Conservation (phyloP, 1,140 invertebrate species). For the Lethrus apterus region DNA sequence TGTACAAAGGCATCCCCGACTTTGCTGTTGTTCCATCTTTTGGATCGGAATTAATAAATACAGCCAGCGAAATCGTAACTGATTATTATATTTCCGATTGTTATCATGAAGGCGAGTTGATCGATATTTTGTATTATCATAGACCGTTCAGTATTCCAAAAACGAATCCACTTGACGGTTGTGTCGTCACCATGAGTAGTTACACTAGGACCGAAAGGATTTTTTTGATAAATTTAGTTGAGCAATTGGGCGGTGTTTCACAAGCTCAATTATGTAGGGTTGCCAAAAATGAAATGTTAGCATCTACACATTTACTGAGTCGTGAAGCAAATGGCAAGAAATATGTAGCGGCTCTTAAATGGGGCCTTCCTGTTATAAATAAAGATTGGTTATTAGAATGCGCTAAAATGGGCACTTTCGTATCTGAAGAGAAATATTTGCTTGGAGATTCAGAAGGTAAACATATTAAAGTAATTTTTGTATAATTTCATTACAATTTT, state of each 20-base stretch:
- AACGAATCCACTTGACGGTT: slow-evolving; percentile 53
- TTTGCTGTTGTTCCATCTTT: slow-evolving; percentile 49
- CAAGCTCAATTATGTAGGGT: slow-evolving; percentile 58
- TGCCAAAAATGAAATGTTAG: slow-evolving; percentile 44
- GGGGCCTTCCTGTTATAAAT: slow-evolving; percentile 68
- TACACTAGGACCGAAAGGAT: slow-evolving; percentile 62
- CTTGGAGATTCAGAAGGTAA: slow-evolving; percentile 50
- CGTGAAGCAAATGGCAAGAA: slow-evolving; percentile 66
- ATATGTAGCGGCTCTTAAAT: slow-evolving; percentile 75
- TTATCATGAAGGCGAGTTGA: slow-evolving; percentile 49
- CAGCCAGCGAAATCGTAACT: slow-evolving; percentile 49
- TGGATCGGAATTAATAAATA: slow-evolving; percentile 27
- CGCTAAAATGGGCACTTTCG: slow-evolving; percentile 40
- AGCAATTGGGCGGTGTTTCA: slow-evolving; percentile 62
- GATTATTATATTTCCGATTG: slow-evolving; percentile 55
- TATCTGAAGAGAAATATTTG: slow-evolving; percentile 51
- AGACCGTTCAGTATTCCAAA: slow-evolving; percentile 46
- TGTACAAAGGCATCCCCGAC: slow-evolving; percentile 47
- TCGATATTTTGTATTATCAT: slow-evolving; percentile 57
- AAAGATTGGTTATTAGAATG: slow-evolving; percentile 72
- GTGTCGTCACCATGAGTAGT: slow-evolving; percentile 69
- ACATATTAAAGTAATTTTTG: slow-evolving; percentile 16
- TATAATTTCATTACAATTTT: too few relatives aligned
- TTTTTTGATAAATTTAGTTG: slow-evolving; percentile 61
- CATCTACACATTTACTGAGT: slow-evolving; percentile 72